Evolutionary conservation across 1,140 invertebrate species (phyloP).

Genomic region (Hycleus cichorii): DNA sequence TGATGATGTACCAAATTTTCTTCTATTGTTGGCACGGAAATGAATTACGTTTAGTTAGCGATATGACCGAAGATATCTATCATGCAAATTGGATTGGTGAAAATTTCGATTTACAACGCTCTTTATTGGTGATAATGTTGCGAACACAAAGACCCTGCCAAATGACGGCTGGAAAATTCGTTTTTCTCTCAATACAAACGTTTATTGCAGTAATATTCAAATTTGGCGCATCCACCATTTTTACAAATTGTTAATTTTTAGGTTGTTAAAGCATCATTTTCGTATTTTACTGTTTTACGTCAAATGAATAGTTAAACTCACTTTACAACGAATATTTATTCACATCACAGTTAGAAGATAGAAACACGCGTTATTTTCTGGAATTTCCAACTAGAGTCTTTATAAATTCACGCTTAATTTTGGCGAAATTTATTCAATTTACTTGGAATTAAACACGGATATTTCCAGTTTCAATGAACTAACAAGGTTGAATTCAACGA

Average conservation of each 20-base stretch:
- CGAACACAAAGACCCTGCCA: constrained; percentile 39
- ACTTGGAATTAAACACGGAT: too few relatives aligned
- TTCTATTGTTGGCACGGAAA: constrained; percentile 20
- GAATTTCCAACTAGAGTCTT: too few relatives aligned
- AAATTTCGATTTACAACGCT: constrained; percentile 34
- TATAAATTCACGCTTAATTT: too few relatives aligned
- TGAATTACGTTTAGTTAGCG: constrained; percentile 21
- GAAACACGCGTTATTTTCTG: too few relatives aligned
- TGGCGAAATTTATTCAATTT: too few relatives aligned
- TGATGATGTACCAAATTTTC: constrained; percentile 19
- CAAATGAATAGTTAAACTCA: constrained; percentile 10
- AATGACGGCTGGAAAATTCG: constrained; percentile 45
- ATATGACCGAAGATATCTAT: constrained; percentile 18
- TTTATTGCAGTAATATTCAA: constrained; percentile 41
- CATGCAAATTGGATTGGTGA: constrained; percentile 24
- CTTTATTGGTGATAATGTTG: constrained; percentile 43
- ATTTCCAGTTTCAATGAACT: too few relatives aligned
- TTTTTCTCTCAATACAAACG: constrained; percentile 42
- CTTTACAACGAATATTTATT: too few relatives aligned
- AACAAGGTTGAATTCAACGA: too few relatives aligned
- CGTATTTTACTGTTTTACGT: constrained; percentile 13
- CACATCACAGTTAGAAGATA: background rate
- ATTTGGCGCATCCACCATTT: background rate
- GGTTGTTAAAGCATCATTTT: constrained; percentile 11
- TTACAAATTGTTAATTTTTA: constrained; percentile 2